phyloP scores from a whole-genome alignment of 2,888 invertebrate genomes.

The Pilophorus perplexus region DNA sequence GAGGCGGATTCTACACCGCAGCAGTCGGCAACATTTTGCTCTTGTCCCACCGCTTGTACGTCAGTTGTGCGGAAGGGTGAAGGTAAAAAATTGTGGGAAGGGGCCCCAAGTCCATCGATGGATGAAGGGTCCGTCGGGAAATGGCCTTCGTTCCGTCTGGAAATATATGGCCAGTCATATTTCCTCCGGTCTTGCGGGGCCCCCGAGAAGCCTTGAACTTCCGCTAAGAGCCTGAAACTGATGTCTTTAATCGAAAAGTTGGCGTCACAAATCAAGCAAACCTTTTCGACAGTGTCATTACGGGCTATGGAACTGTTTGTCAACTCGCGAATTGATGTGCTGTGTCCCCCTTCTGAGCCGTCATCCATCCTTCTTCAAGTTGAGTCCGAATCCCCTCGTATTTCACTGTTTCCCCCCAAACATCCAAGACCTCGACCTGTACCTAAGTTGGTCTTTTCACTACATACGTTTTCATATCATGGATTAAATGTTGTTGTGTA shows the following conservation, averaged over 20 bases:
- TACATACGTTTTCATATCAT: too few relatives aligned
- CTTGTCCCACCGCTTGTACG: too few relatives aligned
- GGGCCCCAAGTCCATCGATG: background rate
- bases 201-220: slow-evolving; percentile 2
- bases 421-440: too few relatives aligned
- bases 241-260: slow-evolving; percentile 47
- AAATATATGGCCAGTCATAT: slow-evolving; percentile 26
- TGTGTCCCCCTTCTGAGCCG: too few relatives aligned
- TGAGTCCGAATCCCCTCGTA: too few relatives aligned
- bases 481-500: too few relatives aligned
- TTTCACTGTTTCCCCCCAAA: too few relatives aligned
- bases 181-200: background rate
- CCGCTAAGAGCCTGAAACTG: slow-evolving; percentile 40
- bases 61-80: background rate
- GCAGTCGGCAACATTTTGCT: too few relatives aligned
- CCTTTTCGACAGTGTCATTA: slow-evolving; percentile 21
- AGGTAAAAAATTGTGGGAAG: background rate
- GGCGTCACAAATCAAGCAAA: slow-evolving; percentile 46
- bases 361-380: too few relatives aligned
- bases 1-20: too few relatives aligned
- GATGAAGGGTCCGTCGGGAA: background rate
- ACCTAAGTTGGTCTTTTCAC: too few relatives aligned
- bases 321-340: slow-evolving; percentile 4
- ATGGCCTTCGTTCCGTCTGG: slow-evolving; percentile 1
- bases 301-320: slow-evolving; percentile 23